Conservation (phyloP, 2,797 vertebrate genomes). For the Sebastes minor region DNA sequence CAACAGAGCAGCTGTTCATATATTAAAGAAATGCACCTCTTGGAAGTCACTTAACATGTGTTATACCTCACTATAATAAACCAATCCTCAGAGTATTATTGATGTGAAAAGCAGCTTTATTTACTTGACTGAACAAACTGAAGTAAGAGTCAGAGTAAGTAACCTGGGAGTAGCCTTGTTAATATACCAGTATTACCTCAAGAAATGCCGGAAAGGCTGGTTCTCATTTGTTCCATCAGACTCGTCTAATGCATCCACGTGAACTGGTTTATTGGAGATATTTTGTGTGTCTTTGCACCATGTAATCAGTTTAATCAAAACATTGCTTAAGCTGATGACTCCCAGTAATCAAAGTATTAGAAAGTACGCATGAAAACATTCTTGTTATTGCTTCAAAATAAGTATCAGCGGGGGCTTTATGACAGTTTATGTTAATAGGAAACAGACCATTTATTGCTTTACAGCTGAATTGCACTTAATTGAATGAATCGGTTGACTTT, state of each 20-base stretch:
- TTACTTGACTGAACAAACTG: not conserved
- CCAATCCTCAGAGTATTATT: not conserved
- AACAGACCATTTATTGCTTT: constrained; percentile 33
- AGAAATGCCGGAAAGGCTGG: not conserved
- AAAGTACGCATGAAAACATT: constrained; percentile 39
- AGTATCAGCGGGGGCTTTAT: constrained; percentile 1
- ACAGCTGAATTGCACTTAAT: constrained; percentile 43
- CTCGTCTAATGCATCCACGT: constrained; percentile 14
- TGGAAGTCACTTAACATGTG: not conserved
- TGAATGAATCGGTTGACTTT: constrained; percentile 22
- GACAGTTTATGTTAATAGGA: constrained; percentile 35
- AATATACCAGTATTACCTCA: not conserved
- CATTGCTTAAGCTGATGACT: constrained; percentile 44
- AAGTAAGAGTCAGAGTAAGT: not conserved
- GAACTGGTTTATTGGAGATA: constrained; percentile 32
- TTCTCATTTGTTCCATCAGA: constrained; percentile 23
- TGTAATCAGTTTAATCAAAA: constrained; percentile 57
- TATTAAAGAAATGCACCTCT: not conserved
- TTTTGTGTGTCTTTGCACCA: constrained; percentile 30
- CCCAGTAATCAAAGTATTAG: constrained; percentile 37
- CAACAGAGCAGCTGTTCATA: not conserved
- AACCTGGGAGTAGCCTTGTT: not conserved
- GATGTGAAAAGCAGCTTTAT: not conserved
- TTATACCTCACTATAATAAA: not conserved
- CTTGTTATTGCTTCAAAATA: constrained; percentile 20